phyloP scores from a whole-genome alignment of 2,888 invertebrate genomes.

The Perizoma flavofasciatum region DNA sequence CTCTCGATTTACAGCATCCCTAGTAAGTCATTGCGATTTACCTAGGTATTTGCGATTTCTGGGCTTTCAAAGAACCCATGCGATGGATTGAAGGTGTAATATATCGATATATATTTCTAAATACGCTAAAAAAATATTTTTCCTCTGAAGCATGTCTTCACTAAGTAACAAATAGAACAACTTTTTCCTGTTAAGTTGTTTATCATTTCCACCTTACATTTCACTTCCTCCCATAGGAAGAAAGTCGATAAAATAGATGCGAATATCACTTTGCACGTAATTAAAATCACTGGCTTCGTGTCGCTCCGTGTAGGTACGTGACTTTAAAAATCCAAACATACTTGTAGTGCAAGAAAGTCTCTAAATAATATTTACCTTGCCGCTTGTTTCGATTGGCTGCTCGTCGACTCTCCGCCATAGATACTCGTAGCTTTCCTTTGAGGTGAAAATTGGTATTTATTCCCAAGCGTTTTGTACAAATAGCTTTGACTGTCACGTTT shows the following conservation, averaged over 20 bases:
- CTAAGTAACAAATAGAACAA: constrained; percentile 11
- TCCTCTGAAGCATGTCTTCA: constrained; percentile 6
- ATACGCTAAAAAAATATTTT: constrained; percentile 1
- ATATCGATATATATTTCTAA: too few relatives aligned
- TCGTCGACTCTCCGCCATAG: constrained; percentile 47
- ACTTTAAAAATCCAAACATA: constrained; percentile 66
- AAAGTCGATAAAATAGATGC: constrained; percentile 53
- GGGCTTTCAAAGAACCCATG: too few relatives aligned
- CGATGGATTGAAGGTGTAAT: too few relatives aligned
- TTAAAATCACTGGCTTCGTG: constrained; percentile 67
- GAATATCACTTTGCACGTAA: constrained; percentile 61
- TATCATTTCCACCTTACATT: constrained; percentile 46
- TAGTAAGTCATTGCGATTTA: too few relatives aligned
- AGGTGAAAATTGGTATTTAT: constrained; percentile 70
- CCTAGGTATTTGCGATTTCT: too few relatives aligned
- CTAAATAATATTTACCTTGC: constrained; percentile 73
- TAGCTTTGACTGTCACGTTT: constrained; percentile 37
- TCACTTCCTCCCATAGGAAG: constrained; percentile 51
- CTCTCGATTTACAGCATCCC: too few relatives aligned
- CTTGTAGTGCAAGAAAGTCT: constrained; percentile 65
- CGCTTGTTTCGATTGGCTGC: constrained; percentile 60
- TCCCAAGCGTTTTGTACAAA: constrained; percentile 55
- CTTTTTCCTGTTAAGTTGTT: constrained; percentile 26
- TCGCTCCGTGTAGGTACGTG: constrained; percentile 54
- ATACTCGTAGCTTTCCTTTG: constrained; percentile 66